phyloP scores from a whole-genome alignment of 2,797 vertebrate genomes.

The Oceanodroma leucorhoa region DNA sequence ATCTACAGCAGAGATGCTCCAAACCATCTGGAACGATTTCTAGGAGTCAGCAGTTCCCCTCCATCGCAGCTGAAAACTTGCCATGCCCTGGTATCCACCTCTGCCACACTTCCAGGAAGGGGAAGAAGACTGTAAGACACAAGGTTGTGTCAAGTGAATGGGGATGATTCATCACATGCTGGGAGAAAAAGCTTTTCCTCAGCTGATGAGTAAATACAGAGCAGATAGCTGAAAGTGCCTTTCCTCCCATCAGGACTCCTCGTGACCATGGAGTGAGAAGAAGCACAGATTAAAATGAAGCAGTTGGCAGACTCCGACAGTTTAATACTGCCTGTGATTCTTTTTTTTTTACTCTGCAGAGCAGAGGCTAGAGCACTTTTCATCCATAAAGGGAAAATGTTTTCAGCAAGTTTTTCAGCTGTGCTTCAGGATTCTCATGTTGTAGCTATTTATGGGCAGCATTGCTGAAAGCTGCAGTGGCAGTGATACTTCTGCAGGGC shows the following conservation, averaged over 20 bases:
- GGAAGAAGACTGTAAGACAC: not conserved
- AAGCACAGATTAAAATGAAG: not conserved
- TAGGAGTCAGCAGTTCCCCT: constrained; percentile 71
- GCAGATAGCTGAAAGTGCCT: not conserved
- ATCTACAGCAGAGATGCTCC: constrained; percentile 54
- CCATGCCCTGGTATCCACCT: constrained; percentile 7
- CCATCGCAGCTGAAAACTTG: constrained; percentile 26
- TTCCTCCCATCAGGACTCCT: not conserved
- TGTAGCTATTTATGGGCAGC: not conserved
- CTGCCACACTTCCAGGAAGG: not conserved
- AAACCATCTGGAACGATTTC: constrained; percentile 75
- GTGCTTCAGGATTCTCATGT: not conserved
- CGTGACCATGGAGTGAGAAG: not conserved
- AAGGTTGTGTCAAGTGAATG: not conserved
- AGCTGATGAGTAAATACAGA: not conserved
- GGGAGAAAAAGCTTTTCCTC: not conserved
- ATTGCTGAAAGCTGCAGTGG: not conserved
- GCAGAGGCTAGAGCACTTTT: not conserved
- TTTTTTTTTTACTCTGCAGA: not conserved
- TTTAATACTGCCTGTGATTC: not conserved
- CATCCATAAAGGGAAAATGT: not conserved
- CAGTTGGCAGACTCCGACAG: not conserved
- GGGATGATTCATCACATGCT: not conserved
- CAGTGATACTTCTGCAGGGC: not conserved
- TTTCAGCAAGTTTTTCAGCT: not conserved